Conservation (phyloP, 1,140 invertebrate species). For the Wasmannia auropunctata region DNA sequence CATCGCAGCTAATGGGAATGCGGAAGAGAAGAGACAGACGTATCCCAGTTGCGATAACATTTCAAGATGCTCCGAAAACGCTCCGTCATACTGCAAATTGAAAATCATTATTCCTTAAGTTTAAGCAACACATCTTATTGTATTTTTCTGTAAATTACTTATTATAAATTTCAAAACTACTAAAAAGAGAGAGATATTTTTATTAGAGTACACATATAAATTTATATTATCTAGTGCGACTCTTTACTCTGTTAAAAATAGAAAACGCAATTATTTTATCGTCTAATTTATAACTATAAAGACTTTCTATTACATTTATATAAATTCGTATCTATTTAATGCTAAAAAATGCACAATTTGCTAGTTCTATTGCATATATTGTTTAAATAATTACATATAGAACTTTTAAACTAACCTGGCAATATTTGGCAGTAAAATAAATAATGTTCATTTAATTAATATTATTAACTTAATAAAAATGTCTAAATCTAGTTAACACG, state of each 20-base stretch:
- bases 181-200: not conserved
- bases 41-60: constrained; percentile 99
- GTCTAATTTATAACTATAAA: not conserved
- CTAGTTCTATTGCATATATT: not conserved
- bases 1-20: constrained; percentile 96
- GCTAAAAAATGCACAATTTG: not conserved
- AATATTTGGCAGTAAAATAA: constrained; percentile 14
- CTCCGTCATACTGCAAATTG: constrained; percentile 92
- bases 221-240: not conserved
- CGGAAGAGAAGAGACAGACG: constrained; percentile 97
- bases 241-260: not conserved
- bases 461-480: constrained; percentile 15
- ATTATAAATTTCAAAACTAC: not conserved
- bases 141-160: not conserved
- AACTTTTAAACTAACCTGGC: not conserved
- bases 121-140: not conserved
- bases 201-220: not conserved
- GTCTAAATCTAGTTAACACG: not conserved
- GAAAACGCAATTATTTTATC: not conserved
- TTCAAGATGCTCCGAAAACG: constrained; percentile 98
- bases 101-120: constrained; percentile 13
- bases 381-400: not conserved
- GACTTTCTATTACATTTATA: not conserved
- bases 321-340: not conserved
- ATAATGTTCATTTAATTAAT: not conserved